phyloP scores from a whole-genome alignment of 1,140 invertebrate species.

The Vollenhovia emeryi region DNA sequence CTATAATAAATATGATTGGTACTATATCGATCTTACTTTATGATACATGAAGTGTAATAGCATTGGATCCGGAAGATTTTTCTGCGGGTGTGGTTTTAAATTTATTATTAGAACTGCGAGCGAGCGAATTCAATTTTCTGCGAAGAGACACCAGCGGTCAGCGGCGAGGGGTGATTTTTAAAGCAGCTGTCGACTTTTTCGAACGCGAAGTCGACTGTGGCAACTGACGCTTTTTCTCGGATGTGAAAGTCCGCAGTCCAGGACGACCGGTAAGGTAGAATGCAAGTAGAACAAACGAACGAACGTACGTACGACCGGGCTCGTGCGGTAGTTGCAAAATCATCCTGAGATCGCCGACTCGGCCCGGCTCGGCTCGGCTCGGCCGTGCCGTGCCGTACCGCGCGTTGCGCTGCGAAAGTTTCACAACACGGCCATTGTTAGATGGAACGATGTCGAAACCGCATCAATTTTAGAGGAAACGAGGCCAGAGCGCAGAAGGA shows the following conservation, averaged over 20 bases:
- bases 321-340: conserved; percentile 77
- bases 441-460: conserved; percentile 78
- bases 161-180: conserved; percentile 2
- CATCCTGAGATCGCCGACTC: conserved; percentile 73
- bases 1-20: too few species aligned
- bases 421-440: conserved; percentile 80
- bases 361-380: conserved; percentile 33
- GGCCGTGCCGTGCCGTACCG: conserved; percentile 11
- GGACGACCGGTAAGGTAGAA: conserved; percentile 69
- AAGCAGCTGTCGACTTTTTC: background rate
- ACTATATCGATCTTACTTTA: too few species aligned
- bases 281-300: conserved; percentile 79
- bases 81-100: background rate
- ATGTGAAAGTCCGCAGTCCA: conserved; percentile 75
- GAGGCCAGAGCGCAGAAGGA: conserved; percentile 56
- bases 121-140: background rate
- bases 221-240: conserved; percentile 60
- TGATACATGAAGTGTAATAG: too few species aligned
- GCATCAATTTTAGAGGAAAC: conserved; percentile 75
- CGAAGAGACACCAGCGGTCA: too few species aligned
- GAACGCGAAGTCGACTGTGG: background rate
- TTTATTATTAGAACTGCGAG: background rate
- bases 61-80: too few species aligned
- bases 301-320: conserved; percentile 68
- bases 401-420: conserved; percentile 66